Evolutionary conservation across 1,140 invertebrate species (phyloP), one percentile per base, ranked within the genome.

Genomic region (Procambarus virginalis): DNA sequence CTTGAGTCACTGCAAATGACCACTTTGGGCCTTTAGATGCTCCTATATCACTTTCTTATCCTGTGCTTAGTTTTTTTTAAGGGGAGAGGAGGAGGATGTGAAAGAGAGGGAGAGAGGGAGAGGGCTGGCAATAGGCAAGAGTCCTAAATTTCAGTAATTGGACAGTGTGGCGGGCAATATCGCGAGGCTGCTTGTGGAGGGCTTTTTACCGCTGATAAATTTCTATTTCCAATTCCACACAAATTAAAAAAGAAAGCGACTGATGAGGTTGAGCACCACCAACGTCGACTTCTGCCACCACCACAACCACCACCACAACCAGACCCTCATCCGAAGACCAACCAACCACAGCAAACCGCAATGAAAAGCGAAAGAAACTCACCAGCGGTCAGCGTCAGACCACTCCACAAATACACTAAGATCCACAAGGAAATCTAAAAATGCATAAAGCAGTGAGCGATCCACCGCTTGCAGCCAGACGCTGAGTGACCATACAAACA

Each of bases 401-500:
- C 84, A 77, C 70, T 75, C 49, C n/a, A 85, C 84, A 85, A 85
- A 85, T 64, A 84, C 34, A 48, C n/a, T 46, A 84, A 85, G 58
- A 85, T 76, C 84, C 73, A 58, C 84, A 75, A 51, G 68, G 82
- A 84, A 84, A 76, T 76, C 70, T 12, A 51, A 34, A 45, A 70
- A 73, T 85, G 51, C 73, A 85, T 73, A 85, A 5, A 70, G 75
- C n/a, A 34, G 17, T 49, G 34, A 84, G 83, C 49, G 83, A 84
- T 48, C 34, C 49, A 2, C n/a, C 49, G 49, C n/a, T 80, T 55
- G 14, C 78, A 8, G 22, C 45, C 73, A 17, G 73, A 77, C 73
- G 84, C 60, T 86, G 85, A 86, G 85, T 86, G 85, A 86, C 85
- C 85, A 80, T 86, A 86, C 60, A 86, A 86, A 86, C 77, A 86